Evolutionary conservation across 37 sponge, comb jelly and placozoan species (phyloP), one percentile per base, ranked within the genome.

Genomic region (Sycon ciliatum): DNA sequence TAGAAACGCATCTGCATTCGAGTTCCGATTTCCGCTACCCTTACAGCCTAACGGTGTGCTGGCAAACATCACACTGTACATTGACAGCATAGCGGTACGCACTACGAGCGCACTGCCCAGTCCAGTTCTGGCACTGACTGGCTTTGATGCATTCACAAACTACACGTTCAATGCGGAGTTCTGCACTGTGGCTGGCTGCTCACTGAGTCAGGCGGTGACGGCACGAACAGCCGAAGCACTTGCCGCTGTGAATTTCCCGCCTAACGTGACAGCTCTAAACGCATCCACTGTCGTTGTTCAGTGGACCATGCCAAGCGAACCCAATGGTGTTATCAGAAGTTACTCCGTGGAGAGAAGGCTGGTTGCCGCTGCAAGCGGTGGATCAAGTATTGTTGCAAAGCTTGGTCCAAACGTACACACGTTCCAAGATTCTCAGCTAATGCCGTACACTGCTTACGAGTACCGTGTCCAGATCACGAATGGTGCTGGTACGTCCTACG

Each of bases 161-260:
- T 89, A 89, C 52, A 55, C 77, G 13, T 76, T 89, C 65, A 71
- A 66, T 32, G 68, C 79, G 16, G 80, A 79, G 64, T 83, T 79
- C 22, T 82, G 86, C 39, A 89, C 78, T 27, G 34, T 38, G 32
- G 72, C 74, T 58, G 90, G 85, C 28, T 85, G 85, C 79, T 79
- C 83, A 9, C 72, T 76, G 37, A 82, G 83, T 63, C 53, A 40
- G 1, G 57, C 75, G n/a, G 70, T 72, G 2, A 36, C 39, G 3
- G 69, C 64, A 0, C 28, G 30, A 0, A 89, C 90, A 0, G 57
- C 49, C 24, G 60, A 73, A 29, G 71, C 86, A 34, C 63, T 49
- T 2, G 78, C 86, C 22, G n/a, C 55, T 29, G 86, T 76, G 9
- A 32, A 82, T 11, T 26, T 32, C 16, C 69, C 86, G 1, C 86